Conservation (phyloP, 1,140 invertebrate species). For the Dinothrombium tinctorium region DNA sequence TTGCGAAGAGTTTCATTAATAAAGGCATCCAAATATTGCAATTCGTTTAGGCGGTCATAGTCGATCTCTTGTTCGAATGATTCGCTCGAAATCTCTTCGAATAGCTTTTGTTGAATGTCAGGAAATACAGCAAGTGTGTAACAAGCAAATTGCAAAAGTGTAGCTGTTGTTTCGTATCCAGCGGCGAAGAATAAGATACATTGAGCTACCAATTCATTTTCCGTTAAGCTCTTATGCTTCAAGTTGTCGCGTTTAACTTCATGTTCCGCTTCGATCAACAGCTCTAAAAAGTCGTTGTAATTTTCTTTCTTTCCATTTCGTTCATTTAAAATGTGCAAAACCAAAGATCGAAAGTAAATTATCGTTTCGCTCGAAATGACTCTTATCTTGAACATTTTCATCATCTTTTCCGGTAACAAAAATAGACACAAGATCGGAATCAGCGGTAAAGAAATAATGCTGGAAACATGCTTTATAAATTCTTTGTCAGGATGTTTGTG, state of each 20-base stretch:
- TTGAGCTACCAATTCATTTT: conserved; percentile 33
- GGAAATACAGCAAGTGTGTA: conserved; percentile 31
- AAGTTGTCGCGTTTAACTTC: neutral
- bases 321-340: neutral
- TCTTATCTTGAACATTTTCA: neutral
- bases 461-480: neutral
- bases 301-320: neutral
- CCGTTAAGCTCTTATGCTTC: neutral
- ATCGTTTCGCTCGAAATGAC: neutral
- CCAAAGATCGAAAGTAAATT: neutral
- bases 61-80: conserved; percentile 10
- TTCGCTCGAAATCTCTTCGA: no score
- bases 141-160: conserved; percentile 27
- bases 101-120: conserved; percentile 23
- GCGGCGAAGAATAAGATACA: conserved; percentile 37
- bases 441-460: neutral
- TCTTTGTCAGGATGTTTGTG: conserved; percentile 23
- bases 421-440: neutral
- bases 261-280: neutral
- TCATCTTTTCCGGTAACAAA: neutral
- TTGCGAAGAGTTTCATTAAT: conserved; percentile 18
- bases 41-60: conserved; percentile 15
- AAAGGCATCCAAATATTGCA: conserved; percentile 19
- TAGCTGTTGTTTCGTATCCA: conserved; percentile 36
- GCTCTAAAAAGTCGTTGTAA: neutral